Evolutionary conservation across 2,113 vertebrate species (phyloP).

Genomic region (Herpailurus yagouaroundi): DNA sequence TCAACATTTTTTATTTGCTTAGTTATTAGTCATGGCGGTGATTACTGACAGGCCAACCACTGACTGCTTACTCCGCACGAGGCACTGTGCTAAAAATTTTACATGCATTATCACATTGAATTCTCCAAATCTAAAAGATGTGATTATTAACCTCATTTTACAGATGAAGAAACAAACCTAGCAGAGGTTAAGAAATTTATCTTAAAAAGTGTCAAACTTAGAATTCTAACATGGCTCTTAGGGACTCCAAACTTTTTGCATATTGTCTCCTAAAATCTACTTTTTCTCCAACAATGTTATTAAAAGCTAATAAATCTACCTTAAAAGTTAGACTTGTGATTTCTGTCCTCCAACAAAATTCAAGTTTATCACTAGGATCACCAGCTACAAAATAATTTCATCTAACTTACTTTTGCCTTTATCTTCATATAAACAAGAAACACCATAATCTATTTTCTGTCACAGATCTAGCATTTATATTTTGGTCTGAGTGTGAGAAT

Average conservation of each 20-base stretch:
- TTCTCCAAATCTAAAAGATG: neutral
- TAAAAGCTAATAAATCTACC: neutral
- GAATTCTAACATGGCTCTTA: neutral
- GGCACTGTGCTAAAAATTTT: neutral
- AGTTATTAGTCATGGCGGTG: neutral
- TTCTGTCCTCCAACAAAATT: neutral
- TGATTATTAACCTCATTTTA: neutral
- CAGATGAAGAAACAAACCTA: neutral
- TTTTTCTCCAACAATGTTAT: neutral
- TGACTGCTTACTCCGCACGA: neutral
- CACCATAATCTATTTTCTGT: neutral
- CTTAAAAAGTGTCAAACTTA: neutral
- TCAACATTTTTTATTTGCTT: neutral
- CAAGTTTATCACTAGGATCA: neutral
- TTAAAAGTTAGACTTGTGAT: neutral
- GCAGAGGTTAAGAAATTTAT: neutral
- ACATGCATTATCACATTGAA: neutral
- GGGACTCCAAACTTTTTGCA: neutral
- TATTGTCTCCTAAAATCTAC: neutral
- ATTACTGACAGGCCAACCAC: no score
- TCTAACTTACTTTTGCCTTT: neutral
- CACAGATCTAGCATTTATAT: neutral
- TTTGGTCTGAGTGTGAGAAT: neutral
- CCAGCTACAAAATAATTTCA: conserved; percentile 30
- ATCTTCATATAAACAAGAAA: conserved; percentile 28